A percentile compares a stretch with the other conserved stretches of the same genome.
phyloP scores from a whole-genome alignment of 2,113 vertebrate species.

The Benitochromis conjunctus region DNA sequence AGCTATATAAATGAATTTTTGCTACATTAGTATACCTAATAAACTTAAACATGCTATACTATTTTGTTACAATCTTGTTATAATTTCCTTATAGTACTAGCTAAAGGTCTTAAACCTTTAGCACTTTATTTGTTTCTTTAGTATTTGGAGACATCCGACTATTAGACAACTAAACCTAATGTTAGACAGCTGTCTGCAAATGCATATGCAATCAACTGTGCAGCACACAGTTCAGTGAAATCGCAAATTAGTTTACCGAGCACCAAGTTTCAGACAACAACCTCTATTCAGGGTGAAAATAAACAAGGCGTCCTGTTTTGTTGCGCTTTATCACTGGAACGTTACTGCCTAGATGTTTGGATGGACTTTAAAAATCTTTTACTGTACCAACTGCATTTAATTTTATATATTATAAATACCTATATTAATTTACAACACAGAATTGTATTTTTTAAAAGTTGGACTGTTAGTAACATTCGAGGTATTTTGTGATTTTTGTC shows the following conservation, averaged over 20 bases:
- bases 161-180: not conserved
- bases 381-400: not conserved
- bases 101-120: not conserved
- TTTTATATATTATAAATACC: accelerated
- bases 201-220: not conserved
- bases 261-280: not conserved
- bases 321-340: not conserved
- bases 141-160: not conserved
- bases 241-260: not conserved
- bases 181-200: not conserved
- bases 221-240: not conserved
- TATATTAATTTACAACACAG: not conserved
- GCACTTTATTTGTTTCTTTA: not conserved
- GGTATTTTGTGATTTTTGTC: not conserved
- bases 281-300: not conserved
- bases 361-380: not conserved
- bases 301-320: not conserved
- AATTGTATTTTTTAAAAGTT: not conserved
- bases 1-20: not conserved
- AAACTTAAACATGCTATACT: not conserved
- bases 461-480: not conserved
- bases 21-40: not conserved
- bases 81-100: not conserved
- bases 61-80: not conserved
- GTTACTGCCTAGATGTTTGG: not conserved